A percentile compares a stretch with the other conserved stretches of the same genome.
These are phyloP conservation scores for Ptilorrhoa leucosticta DNA, from an alignment of 2,113 vertebrate genomes.

Conservation along the genomic window DNA sequence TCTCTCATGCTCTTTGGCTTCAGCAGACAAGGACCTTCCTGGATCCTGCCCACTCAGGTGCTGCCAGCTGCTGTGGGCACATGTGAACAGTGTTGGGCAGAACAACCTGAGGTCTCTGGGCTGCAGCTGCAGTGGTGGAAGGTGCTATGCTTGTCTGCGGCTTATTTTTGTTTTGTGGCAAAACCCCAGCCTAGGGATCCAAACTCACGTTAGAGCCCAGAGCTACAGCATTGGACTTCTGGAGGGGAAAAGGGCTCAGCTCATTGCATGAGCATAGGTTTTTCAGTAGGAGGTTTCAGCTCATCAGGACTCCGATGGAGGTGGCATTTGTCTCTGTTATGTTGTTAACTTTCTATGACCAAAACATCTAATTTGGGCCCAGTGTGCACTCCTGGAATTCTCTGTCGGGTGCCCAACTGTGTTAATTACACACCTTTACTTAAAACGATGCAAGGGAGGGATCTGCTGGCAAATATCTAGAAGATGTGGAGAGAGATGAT, in stretches of 20 bases:
- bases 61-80: rapidly evolving
- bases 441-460: neutral
- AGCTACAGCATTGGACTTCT: neutral
- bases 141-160: neutral
- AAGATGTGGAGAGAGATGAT: neutral
- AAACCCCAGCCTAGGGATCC: neutral
- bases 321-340: neutral
- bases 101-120: neutral
- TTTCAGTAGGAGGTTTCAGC: neutral
- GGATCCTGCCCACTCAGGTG: neutral
- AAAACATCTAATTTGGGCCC: neutral
- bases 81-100: rapidly evolving
- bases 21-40: neutral
- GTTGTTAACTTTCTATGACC: neutral
- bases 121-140: neutral
- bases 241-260: neutral
- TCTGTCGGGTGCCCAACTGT: neutral
- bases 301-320: neutral
- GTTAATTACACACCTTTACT: neutral
- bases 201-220: neutral
- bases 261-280: neutral
- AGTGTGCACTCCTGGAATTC: neutral
- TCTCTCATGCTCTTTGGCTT: neutral
- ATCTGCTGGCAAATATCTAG: neutral
- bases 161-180: neutral